Evolutionary conservation across 2,797 vertebrate genomes (phyloP).

Genomic region (Bufotes viridis): DNA sequence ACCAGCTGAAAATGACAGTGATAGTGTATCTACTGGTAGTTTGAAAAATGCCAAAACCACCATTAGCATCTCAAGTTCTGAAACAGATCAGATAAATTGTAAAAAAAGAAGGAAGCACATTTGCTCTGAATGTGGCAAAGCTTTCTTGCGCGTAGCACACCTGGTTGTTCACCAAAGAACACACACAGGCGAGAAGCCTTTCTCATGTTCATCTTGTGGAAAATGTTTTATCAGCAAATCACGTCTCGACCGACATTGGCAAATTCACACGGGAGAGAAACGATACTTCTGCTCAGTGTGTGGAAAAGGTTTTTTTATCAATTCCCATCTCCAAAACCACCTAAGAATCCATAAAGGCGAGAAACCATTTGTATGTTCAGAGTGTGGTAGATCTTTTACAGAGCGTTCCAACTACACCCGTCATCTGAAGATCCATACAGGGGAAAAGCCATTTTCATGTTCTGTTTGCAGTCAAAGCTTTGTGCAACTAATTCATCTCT

Average conservation of each 20-base stretch:
- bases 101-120: conserved; percentile 1
- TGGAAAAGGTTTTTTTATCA: conserved; percentile 66
- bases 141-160: neutral
- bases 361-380: neutral
- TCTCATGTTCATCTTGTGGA: conserved; percentile 31
- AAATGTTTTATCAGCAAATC: conserved; percentile 71
- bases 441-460: neutral
- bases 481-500: conserved; percentile 63
- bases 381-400: conserved; percentile 34
- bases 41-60: neutral
- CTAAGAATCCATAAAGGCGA: conserved; percentile 53
- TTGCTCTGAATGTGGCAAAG: neutral
- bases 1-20: neutral
- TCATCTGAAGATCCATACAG: conserved; percentile 7
- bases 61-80: neutral
- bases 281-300: conserved; percentile 56
- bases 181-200: conserved; percentile 24
- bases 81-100: neutral
- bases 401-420: conserved; percentile 75
- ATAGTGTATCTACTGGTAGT: neutral
- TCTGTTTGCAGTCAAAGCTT: neutral
- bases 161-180: neutral
- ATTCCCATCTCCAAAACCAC: conserved; percentile 54
- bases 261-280: conserved; percentile 61
- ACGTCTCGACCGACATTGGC: conserved; percentile 50